Evolutionary conservation across 2,888 invertebrate genomes (phyloP).

Genomic region (Apamea crenata): DNA sequence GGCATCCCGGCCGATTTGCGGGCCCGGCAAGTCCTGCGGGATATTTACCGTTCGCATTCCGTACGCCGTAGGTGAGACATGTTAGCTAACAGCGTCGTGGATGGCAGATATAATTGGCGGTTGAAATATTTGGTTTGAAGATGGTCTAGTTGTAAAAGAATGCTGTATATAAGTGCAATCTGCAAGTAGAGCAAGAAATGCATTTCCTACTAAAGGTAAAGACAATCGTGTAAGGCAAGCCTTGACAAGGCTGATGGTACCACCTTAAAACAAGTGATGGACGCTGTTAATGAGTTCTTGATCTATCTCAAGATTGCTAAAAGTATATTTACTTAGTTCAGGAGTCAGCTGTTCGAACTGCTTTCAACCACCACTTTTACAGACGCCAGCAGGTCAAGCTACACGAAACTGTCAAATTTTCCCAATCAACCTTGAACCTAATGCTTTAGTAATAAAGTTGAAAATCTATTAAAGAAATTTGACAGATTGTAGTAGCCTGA

Average conservation of each 20-base stretch:
- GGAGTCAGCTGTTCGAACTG: no score
- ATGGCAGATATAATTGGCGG: conserved; percentile 56
- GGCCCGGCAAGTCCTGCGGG: conserved; percentile 67
- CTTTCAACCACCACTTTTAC: no score
- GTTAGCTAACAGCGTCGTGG: conserved; percentile 36
- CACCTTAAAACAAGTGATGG: neutral
- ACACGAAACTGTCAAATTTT: no score
- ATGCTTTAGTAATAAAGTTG: no score
- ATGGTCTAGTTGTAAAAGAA: conserved; percentile 23
- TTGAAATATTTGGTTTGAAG: conserved; percentile 52
- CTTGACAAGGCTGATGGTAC: neutral
- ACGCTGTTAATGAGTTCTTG: neutral
- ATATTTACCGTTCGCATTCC: conserved; percentile 73
- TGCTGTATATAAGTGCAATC: neutral
- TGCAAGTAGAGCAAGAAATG: neutral
- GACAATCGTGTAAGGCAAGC: neutral
- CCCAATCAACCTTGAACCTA: no score
- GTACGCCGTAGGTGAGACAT: conserved; percentile 47
- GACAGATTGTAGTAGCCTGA: no score
- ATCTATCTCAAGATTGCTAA: neutral
- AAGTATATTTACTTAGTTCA: no score
- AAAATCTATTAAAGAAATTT: no score
- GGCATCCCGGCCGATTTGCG: conserved; percentile 63
- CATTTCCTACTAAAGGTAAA: neutral
- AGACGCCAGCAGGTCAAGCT: no score